Evolutionary conservation across 2,888 invertebrate genomes (phyloP), one percentile per base, ranked within the genome.

Genomic region (Chrysolina oricalcia): DNA sequence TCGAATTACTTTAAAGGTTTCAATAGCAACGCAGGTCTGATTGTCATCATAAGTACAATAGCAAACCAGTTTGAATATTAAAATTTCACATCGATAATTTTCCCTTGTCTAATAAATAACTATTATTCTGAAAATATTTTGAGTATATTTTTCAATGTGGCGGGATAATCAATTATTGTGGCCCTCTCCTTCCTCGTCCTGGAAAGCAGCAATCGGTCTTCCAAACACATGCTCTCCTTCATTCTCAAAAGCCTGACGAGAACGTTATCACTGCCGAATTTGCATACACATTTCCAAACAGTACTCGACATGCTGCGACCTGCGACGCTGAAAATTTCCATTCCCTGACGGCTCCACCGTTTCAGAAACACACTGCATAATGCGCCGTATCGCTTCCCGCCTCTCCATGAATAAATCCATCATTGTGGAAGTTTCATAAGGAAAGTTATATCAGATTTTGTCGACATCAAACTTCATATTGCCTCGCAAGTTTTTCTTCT

Each of bases 361-460:
- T 53, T 53, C 21, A 53, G 53, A 21, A 53, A 53, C 53, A 53
- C 53, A 53, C 53, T 53, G 53, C 53, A 53, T 53, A 53, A 53
- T 53, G 53, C 35, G n/a, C 17, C 27, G 23, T 67, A 68, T 50
- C 53, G 53, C 35, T 48, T 67, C 27, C 40, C 53, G 53, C 59
- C 59, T 35, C n/a, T 35, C 35, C 35, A 59, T 59, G 59, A 59
- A 59, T 59, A 35, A 59, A 59, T 59, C 59, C 59, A 59, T 59
- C 59, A 59, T 59, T 59, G 59, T 59, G 41, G 19, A 53, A 68
- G 53, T 56, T 68, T 43, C 41, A 43, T 23, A 40, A 35, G 11
- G 68, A 35, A 68, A 68, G 53, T 68, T 50, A 53, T 68, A 68
- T 68, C 53, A 40, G 53, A 68, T 68, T 53, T 40, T 27, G 27